Base-by-base conservation (phyloP, 1,140 invertebrate genomes). In the Druon quercuslanigerum region DNA sequence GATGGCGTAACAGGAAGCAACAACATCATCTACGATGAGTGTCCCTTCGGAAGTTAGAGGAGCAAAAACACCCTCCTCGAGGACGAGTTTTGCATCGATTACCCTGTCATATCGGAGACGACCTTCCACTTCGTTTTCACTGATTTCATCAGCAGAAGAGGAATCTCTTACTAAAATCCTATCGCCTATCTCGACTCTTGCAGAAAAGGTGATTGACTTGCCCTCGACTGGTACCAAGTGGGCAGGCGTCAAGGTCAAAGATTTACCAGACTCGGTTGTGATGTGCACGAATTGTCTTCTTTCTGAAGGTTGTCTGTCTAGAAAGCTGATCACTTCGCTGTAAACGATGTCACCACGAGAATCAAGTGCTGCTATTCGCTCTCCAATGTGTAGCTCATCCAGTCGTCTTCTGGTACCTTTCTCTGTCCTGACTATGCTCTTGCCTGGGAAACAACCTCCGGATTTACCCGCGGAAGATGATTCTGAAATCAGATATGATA, bases 1-100 rank as follows among this genome's bases (percentile, higher is more conserved):
- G 12, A 97, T 92, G 0, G 98, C 98, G 91, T 99, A 99, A 89
- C 98, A 99, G 0, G 98, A 99, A 2, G 96, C 96, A 1, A 98
- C 93, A 5, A 98, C 95, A 77, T 96, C 95, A 88, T 99, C 95
- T 1, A 99, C 96, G 33, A 99, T 92, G 13, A 99, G 91, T 33
- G 96, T 99, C 1, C 98, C 98, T 12, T 94, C 93, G 17, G 89
- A 89, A 0, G 98, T 99, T 14, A 99, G 92, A 0, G 98, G 98
- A 1, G 98, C 98, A 85, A 94, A 98, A 2, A 98, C 95, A 11
- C 98, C 98, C 50, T 90, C 90, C 19, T 92, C 91, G 1, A 93
- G 87, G 12, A 94, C 91, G 16, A 93, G 88, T 20, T 91, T 91
- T 1, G 95, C 92, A 0, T 90, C 87, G 0, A 94, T 87, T 0